Base-by-base conservation (phyloP, 2,797 vertebrate species). In the Cephalopachus bancanus region DNA sequence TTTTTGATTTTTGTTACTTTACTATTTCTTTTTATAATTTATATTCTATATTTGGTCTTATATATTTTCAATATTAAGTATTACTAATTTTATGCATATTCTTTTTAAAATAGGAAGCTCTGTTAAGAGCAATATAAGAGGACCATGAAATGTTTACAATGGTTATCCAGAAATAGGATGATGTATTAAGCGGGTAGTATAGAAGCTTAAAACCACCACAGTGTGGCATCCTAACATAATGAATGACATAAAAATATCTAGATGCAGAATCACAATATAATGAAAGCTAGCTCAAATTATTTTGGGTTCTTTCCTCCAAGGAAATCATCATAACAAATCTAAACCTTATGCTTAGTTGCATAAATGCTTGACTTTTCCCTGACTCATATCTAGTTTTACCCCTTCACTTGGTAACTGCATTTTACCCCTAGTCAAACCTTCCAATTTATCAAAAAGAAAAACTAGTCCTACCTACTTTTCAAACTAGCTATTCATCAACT, bases 171-270 rank as follows among this genome's bases (percentile, higher is more conserved):
- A 84, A 95, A 84, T 49, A n/a, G 1, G 44, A 49, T 33, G 6
- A 84, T 11, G 9, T 44, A 8, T 57, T 30, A 44, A 64, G 49
- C 16, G 28, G 10, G 20, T 6, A 0, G 10, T 15, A 55, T 44
- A 26, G 62, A 62, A 3, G 84, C n/a, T 92, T 33, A 30, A 75
- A 1, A 37, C 22, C 7, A 79, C 93, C 97, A 97, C 94, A 28
- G 49, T 37, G 89, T 92, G 97, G 91, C 93, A 72, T 0, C 44
- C 53, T 71, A 44, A 30, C 28, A 20, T 57, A 59, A 20, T 10
- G 14, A 30, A 78, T n/a, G 57, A 55, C 12, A 22, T 59, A n/a
- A 60, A 83, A 28, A 59, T 3, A 4, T 3, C 2, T 28, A 24
- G 19, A 10, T 0, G 15, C 59, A 26, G 3, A 60, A 53, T 55